phyloP scores from a whole-genome alignment of 2,113 vertebrate genomes.

The Melanocharis versteri region DNA sequence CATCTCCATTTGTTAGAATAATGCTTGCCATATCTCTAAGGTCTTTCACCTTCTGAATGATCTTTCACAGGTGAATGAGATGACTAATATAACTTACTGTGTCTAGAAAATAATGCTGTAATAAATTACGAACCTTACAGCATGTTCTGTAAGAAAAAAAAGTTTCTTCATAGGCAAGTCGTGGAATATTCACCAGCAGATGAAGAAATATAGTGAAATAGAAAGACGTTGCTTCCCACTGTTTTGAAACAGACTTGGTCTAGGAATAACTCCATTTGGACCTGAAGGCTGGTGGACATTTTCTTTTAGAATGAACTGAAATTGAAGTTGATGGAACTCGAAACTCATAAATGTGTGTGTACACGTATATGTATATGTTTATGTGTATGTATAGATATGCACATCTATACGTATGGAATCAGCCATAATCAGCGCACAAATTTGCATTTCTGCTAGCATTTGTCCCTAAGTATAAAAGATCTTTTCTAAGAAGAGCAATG shows the following conservation, averaged over 20 bases:
- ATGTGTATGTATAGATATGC: neutral
- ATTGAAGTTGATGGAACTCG: neutral
- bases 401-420: neutral
- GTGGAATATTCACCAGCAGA: neutral
- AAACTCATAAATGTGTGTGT: neutral
- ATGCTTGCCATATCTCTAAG: slow-evolving; percentile 33
- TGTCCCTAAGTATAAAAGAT: neutral
- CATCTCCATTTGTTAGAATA: slow-evolving; percentile 54
- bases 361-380: too few relatives aligned
- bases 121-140: slow-evolving; percentile 49
- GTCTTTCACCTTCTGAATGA: slow-evolving; percentile 62
- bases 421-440: rapidly evolving
- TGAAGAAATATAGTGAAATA: neutral
- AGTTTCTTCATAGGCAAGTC: neutral
- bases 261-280: neutral
- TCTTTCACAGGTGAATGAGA: slow-evolving; percentile 56
- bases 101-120: slow-evolving; percentile 40
- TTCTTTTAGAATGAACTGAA: too few relatives aligned
- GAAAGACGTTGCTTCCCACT: rapidly evolving
- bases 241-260: neutral
- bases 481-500: neutral
- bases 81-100: slow-evolving; percentile 47
- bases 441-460: neutral
- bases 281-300: neutral
- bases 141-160: neutral